Evolutionary conservation across 2,797 vertebrate genomes (phyloP).

Genomic region (Brachyrhaphis roseni): DNA sequence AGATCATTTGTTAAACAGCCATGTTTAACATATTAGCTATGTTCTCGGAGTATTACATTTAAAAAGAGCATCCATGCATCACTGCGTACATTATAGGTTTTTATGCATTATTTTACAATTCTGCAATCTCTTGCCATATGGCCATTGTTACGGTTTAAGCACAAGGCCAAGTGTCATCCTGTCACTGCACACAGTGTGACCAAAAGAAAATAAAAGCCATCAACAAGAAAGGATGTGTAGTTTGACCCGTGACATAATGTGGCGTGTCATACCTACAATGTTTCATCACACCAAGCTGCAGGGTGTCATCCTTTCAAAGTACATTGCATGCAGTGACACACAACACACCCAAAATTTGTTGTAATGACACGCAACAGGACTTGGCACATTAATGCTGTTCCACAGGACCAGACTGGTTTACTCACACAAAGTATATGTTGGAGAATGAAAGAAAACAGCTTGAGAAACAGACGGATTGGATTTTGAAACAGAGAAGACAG

Average conservation of each 20-base stretch:
- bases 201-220: not conserved
- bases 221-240: not conserved
- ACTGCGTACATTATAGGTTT: not conserved
- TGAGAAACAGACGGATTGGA: constrained; percentile 10
- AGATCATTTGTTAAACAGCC: not conserved
- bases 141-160: not conserved
- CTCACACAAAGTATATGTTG: not conserved
- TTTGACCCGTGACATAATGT: not conserved
- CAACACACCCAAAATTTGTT: not conserved
- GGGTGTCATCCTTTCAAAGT: not conserved
- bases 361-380: not conserved
- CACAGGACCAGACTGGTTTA: not conserved
- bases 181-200: not conserved
- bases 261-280: not conserved
- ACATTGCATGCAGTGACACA: not conserved
- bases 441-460: not conserved
- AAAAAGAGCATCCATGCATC: not conserved
- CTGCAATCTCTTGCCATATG: not conserved
- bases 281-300: constrained; percentile 5
- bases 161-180: not conserved
- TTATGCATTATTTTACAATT: not conserved
- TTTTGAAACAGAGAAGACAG: constrained; percentile 18
- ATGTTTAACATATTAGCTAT: not conserved
- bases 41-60: not conserved
- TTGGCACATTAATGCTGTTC: not conserved